Percentiles rank a stretch among this genome's conserved stretches.
Conservation (phyloP, 2,113 vertebrate species). For the Microtus richardsoni region DNA sequence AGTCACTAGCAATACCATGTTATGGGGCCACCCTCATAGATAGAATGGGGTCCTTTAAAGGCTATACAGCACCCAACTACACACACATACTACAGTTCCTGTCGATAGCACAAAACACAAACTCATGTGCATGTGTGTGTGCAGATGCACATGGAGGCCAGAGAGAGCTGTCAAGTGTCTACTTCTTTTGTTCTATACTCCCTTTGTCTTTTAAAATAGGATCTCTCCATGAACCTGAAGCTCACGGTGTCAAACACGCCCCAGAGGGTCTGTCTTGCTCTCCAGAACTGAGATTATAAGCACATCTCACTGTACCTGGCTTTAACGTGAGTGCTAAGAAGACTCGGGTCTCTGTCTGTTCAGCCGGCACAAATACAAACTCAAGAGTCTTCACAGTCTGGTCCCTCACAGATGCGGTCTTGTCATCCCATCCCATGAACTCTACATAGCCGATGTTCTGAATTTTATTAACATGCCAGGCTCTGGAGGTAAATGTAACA, state of each 20-base stretch:
- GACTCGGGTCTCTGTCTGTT: background rate
- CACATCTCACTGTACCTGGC: background rate
- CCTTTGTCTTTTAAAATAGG: background rate
- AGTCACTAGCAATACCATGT: background rate
- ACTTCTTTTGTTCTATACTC: background rate
- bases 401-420: background rate
- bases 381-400: background rate
- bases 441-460: background rate
- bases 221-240: background rate
- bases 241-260: background rate
- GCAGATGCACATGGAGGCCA: background rate
- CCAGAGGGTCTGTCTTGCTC: background rate
- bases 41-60: background rate
- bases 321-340: background rate
- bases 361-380: background rate
- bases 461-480: background rate
- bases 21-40: background rate
- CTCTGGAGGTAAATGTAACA: background rate
- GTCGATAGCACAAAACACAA: slow-evolving; percentile 11
- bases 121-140: background rate
- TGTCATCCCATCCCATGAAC: background rate
- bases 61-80: too few species aligned
- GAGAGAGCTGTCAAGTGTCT: background rate
- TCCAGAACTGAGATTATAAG: background rate
- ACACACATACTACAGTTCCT: background rate